Conservation (phyloP, 2,797 vertebrate genomes). For the Masticophis lateralis region DNA sequence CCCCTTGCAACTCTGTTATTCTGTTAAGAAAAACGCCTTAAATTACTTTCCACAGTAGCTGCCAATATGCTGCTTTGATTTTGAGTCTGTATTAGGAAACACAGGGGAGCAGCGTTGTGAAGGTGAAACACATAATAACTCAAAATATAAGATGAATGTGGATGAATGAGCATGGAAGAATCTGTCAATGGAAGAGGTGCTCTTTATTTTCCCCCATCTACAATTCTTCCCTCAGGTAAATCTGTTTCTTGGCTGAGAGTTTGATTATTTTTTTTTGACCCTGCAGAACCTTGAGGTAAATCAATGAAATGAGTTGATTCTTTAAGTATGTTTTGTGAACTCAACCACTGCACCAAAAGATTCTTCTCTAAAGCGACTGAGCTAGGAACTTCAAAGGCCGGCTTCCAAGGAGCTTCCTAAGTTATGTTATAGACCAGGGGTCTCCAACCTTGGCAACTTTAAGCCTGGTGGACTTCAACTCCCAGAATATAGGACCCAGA, state of each 20-base stretch:
- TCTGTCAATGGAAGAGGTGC: not conserved
- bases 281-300: not conserved
- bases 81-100: not conserved
- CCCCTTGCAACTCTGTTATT: not conserved
- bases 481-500: too few species aligned
- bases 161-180: not conserved
- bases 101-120: not conserved
- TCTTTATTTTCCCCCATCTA: not conserved
- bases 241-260: not conserved
- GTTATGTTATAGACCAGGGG: not conserved
- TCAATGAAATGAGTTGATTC: not conserved
- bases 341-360: not conserved
- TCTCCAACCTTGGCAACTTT: too few species aligned
- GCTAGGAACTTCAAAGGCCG: not conserved
- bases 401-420: not conserved
- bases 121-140: not conserved
- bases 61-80: not conserved
- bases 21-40: not conserved
- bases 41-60: not conserved
- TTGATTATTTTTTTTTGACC: not conserved
- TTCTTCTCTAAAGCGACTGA: not conserved
- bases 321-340: not conserved
- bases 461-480: too few species aligned
- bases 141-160: not conserved
- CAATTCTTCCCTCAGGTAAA: not conserved